Percentiles rank a stretch among this genome's conserved stretches.
Evolutionary conservation across 2,113 vertebrate genomes (phyloP).

Genomic region (Opisthocomus hoazin): DNA sequence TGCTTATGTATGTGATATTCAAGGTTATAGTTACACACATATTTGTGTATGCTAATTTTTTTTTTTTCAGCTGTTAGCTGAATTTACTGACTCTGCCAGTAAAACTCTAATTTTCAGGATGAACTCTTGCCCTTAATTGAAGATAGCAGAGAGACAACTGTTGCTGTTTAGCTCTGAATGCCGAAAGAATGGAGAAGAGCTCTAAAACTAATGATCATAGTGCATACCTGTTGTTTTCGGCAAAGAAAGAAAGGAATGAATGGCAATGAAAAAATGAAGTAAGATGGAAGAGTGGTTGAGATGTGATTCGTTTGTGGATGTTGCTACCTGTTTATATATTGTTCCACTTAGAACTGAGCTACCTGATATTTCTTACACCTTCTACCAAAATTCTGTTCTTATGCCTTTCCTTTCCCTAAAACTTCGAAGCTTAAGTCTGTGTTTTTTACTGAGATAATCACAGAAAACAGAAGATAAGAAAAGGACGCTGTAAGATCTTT

Average conservation of each 20-base stretch:
- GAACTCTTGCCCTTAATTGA: not conserved
- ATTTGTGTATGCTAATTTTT: not conserved
- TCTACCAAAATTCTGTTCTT: not conserved
- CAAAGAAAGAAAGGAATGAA: not conserved
- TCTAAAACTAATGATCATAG: not conserved
- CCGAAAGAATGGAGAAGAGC: not conserved
- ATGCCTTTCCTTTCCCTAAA: not conserved
- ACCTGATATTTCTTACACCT: not conserved
- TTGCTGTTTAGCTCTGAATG: not conserved
- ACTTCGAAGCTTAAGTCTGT: not conserved
- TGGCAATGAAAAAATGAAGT: not conserved
- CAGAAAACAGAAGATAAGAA: not conserved
- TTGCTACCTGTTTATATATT: not conserved
- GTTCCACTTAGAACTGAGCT: not conserved
- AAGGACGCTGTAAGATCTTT: not conserved
- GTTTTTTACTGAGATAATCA: not conserved
- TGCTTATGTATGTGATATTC: not conserved
- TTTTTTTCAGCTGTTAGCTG: not conserved
- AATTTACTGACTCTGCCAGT: not conserved
- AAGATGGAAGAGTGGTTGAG: not conserved
- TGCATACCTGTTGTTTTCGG: not conserved
- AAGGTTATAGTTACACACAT: not conserved
- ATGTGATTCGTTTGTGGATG: not conserved
- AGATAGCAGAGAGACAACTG: not conserved
- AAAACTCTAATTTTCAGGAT: not conserved